These are phyloP conservation scores for Dicrostonyx torquatus DNA, from an alignment of 2,797 vertebrate genomes.

Conservation along the genomic window DNA sequence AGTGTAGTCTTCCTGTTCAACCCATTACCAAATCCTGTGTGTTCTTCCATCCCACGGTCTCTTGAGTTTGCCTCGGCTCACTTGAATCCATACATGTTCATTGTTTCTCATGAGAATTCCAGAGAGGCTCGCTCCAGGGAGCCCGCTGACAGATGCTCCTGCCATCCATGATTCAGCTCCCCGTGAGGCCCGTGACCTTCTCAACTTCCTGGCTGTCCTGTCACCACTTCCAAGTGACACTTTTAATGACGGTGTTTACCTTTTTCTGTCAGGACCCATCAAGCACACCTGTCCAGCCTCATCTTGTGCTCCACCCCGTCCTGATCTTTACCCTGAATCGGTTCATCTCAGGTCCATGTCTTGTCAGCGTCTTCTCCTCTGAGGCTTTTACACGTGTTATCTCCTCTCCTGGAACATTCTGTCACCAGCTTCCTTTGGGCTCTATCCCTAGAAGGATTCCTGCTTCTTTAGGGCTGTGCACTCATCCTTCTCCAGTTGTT, in stretches of 20 bases:
- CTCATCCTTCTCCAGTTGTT: not conserved
- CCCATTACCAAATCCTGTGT: not conserved
- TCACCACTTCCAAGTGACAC: not conserved
- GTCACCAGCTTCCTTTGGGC: not conserved
- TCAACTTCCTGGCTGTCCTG: not conserved
- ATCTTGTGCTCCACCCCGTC: accelerated
- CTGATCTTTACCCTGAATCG: accelerated
- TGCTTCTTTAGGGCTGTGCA: accelerated
- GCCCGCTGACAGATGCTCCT: not conserved
- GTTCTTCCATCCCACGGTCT: accelerated
- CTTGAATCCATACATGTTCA: too few relatives aligned
- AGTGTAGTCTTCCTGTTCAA: not conserved
- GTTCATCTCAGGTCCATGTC: not conserved
- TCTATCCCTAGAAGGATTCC: not conserved
- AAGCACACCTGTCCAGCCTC: accelerated
- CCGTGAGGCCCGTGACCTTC: not conserved
- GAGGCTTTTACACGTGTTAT: not conserved
- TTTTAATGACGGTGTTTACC: not conserved
- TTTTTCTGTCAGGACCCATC: not conserved
- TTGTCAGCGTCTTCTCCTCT: not conserved
- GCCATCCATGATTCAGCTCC: not conserved
- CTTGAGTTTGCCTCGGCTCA: not conserved
- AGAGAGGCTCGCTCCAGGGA: not conserved
- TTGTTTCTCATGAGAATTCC: not conserved
- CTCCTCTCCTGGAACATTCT: not conserved